Evolutionary conservation across 2,797 vertebrate genomes (phyloP).

Genomic region (Clarias pachynema): DNA sequence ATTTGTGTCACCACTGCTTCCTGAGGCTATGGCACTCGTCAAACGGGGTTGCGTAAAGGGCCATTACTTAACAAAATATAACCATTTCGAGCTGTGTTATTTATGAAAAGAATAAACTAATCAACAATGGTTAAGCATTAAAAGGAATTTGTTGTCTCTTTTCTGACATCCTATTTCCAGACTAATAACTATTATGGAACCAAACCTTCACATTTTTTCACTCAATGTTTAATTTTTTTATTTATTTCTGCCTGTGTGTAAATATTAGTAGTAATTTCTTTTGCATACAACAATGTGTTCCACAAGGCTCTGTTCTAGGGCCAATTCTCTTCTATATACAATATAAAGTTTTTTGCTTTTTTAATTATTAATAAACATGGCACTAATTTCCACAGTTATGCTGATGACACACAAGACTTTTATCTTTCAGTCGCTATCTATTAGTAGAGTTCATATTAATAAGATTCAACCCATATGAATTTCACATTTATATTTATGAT

Average conservation of each 20-base stretch:
- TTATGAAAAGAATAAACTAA: no score
- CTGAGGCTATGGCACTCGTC: neutral
- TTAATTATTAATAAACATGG: neutral
- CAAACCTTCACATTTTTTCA: neutral
- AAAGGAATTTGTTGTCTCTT: neutral
- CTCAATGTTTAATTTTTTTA: no score
- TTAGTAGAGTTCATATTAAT: neutral
- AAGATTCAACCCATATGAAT: neutral
- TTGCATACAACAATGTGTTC: neutral
- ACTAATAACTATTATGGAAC: neutral
- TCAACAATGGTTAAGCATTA: neutral
- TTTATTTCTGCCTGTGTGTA: neutral
- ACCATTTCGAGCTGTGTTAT: neutral
- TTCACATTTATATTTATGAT: neutral
- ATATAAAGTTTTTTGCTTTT: neutral
- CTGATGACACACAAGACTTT: neutral
- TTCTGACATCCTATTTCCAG: neutral
- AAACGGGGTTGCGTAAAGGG: neutral
- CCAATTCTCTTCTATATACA: neutral
- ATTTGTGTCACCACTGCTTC: neutral
- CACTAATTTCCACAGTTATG: neutral
- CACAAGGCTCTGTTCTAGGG: neutral
- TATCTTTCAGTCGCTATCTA: neutral
- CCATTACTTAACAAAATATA: neutral
- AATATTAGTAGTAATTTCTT: neutral